Evolutionary conservation across 2,888 invertebrate species (phyloP).

Genomic region (Ophioninae sp.): DNA sequence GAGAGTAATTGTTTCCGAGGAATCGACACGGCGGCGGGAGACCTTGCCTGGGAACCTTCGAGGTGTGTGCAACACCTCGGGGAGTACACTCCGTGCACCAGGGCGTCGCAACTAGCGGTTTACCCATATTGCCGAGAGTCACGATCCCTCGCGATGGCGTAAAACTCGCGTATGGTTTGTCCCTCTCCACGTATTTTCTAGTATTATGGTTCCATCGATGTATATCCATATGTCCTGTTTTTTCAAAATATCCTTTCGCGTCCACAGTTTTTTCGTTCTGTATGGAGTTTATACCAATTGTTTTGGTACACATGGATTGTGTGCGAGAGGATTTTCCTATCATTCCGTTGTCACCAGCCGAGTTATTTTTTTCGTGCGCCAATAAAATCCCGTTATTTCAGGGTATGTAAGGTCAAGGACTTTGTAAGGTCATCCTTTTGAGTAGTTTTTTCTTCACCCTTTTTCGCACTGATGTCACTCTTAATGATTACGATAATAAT

Average conservation of each 20-base stretch:
- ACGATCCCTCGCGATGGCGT: conserved; percentile 63
- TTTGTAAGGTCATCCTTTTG: too few species aligned
- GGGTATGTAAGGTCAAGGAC: too few species aligned
- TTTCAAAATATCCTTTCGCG: not conserved
- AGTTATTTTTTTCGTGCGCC: too few species aligned
- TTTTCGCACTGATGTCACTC: too few species aligned
- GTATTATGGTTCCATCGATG: not conserved
- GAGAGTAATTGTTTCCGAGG: conserved; percentile 78
- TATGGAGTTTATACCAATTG: not conserved
- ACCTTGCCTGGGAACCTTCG: conserved; percentile 77
- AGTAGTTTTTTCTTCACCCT: too few species aligned
- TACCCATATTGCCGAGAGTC: conserved; percentile 70
- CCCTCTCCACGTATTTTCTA: not conserved
- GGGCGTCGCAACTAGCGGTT: conserved; percentile 68
- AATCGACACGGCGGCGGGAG: conserved; percentile 72
- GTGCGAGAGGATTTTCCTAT: not conserved
- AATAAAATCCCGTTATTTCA: too few species aligned
- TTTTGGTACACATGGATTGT: not conserved
- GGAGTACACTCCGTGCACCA: conserved; percentile 60
- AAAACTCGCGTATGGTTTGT: conserved; percentile 32
- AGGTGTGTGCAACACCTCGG: conserved; percentile 68
- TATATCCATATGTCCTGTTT: not conserved
- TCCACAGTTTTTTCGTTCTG: not conserved
- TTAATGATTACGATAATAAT: too few species aligned
- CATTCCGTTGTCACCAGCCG: too few species aligned